These are phyloP conservation scores for Euura saliciscinereae DNA, from an alignment of 1,140 invertebrate genomes.

Conservation along the genomic window DNA sequence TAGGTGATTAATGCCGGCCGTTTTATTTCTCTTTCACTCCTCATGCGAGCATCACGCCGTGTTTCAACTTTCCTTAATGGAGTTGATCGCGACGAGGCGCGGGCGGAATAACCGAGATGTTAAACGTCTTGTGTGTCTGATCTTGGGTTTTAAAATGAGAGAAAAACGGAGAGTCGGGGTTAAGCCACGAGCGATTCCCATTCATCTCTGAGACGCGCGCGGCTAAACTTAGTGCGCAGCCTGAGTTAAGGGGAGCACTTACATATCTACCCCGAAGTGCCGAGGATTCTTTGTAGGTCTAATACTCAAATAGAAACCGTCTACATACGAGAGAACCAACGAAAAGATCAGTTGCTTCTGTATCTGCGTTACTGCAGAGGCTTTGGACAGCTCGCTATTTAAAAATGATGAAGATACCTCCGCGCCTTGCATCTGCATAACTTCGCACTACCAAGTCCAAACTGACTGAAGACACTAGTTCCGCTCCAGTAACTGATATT, in stretches of 20 bases:
- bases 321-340: constrained; percentile 6
- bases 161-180: constrained; percentile 22
- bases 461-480: too few relatives aligned
- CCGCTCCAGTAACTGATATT: too few relatives aligned
- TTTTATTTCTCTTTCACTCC: too few relatives aligned
- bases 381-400: not conserved
- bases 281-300: constrained; percentile 39
- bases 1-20: too few relatives aligned
- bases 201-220: constrained; percentile 45
- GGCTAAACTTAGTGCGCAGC: constrained; percentile 46
- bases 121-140: constrained; percentile 37
- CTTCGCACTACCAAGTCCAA: too few relatives aligned
- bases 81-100: too few relatives aligned
- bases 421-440: too few relatives aligned
- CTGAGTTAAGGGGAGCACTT: constrained; percentile 25
- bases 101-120: constrained; percentile 12
- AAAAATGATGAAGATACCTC: not conserved
- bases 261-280: constrained; percentile 18
- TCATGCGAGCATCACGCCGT: too few relatives aligned
- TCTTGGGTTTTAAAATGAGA: not conserved
- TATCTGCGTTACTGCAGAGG: not conserved
- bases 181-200: constrained; percentile 35
- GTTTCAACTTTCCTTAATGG: too few relatives aligned
- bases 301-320: constrained; percentile 27
- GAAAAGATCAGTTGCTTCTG: not conserved